A percentile compares a stretch with the other conserved stretches of the same genome.
These are phyloP conservation scores for Suricata suricatta DNA, from an alignment of 2,113 vertebrate genomes.

Conservation along the genomic window DNA sequence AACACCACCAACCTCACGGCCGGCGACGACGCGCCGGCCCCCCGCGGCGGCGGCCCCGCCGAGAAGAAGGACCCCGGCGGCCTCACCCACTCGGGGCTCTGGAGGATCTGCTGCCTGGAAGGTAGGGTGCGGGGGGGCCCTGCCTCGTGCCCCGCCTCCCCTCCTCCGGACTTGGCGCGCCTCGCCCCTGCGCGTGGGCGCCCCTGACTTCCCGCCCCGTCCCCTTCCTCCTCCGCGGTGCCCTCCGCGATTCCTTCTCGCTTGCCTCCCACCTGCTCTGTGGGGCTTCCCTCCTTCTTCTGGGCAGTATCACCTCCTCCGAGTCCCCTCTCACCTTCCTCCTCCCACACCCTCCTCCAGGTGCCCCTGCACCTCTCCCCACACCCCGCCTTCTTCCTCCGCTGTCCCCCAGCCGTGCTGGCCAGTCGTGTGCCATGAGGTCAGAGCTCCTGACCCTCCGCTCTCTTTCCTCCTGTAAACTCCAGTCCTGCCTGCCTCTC, in stretches of 20 bases:
- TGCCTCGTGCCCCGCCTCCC: not conserved
- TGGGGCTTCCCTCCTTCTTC: not conserved
- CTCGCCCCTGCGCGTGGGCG: not conserved
- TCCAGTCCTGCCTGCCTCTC: not conserved
- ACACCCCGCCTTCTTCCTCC: too few relatives aligned
- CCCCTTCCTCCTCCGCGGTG: not conserved
- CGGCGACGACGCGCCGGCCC: slow-evolving; percentile 88
- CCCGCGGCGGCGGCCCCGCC: not conserved
- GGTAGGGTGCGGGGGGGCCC: slow-evolving; percentile 82
- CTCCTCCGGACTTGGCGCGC: not conserved
- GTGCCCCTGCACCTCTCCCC: too few relatives aligned
- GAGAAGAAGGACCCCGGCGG: slow-evolving; percentile 93
- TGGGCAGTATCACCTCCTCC: not conserved
- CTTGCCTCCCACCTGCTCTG: not conserved
- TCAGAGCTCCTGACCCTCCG: rapidly evolving
- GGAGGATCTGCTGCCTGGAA: slow-evolving; percentile 96
- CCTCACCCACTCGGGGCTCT: slow-evolving; percentile 94
- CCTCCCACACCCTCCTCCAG: not conserved
- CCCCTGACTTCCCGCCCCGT: not conserved
- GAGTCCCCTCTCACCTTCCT: not conserved
- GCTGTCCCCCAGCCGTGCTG: rapidly evolving
- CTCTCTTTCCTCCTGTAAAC: not conserved
- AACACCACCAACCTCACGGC: slow-evolving; percentile 92
- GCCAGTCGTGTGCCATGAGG: too few relatives aligned
- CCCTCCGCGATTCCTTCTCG: not conserved